These are phyloP conservation scores for Leptobrachium leishanense DNA, from an alignment of 2,113 vertebrate species.

Conservation along the genomic window DNA sequence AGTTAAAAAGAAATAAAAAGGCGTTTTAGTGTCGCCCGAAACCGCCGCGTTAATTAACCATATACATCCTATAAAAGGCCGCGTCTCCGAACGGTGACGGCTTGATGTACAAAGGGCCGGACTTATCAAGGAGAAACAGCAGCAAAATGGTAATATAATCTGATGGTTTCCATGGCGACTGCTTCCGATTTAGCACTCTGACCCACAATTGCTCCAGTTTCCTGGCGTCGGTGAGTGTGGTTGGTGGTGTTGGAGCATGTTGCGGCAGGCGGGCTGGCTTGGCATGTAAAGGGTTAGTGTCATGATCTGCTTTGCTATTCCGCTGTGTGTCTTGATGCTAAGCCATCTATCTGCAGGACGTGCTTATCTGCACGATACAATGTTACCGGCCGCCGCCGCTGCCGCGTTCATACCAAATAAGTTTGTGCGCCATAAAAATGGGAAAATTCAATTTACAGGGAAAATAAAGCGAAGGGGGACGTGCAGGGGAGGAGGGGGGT, in stretches of 20 bases:
- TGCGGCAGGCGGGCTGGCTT: not conserved
- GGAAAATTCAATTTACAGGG: constrained; percentile 40
- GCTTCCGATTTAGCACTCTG: too few species aligned
- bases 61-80: too few species aligned
- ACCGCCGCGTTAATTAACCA: too few species aligned
- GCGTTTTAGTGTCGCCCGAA: too few species aligned
- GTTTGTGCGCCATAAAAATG: constrained; percentile 29
- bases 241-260: too few species aligned
- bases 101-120: not conserved
- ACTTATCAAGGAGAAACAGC: too few species aligned
- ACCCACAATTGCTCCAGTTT: too few species aligned
- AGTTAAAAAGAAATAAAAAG: not conserved
- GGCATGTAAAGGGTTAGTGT: constrained; percentile 36
- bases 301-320: constrained; percentile 46
- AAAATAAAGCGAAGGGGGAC: constrained; percentile 1
- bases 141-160: too few species aligned
- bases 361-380: constrained; percentile 44
- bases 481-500: not conserved
- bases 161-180: too few species aligned
- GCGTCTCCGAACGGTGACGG: too few species aligned
- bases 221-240: too few species aligned
- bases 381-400: constrained; percentile 23
- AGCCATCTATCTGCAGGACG: constrained; percentile 48
- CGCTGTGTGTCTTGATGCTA: constrained; percentile 42
- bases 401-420: constrained; percentile 41